phyloP scores from a whole-genome alignment of 2,113 vertebrate genomes.

The Macaca nemestrina region DNA sequence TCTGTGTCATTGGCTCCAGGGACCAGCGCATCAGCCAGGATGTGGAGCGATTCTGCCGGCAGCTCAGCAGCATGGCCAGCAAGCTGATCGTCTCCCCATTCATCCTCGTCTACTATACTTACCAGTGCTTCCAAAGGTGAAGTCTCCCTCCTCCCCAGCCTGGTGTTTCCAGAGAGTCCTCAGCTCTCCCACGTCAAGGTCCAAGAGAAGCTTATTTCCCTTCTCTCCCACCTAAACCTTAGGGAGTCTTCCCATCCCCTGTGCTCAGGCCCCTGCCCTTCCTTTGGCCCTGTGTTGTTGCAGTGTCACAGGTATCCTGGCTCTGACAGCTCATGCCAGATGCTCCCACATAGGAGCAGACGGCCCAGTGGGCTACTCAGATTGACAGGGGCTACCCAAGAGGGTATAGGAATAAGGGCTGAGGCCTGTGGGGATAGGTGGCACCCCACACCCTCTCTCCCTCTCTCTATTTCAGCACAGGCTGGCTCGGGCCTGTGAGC shows the following conservation, averaged over 20 bases:
- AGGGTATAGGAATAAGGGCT: not conserved
- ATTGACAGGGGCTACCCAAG: not conserved
- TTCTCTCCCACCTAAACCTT: not conserved
- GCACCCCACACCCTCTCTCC: not conserved
- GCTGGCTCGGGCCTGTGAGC: slow-evolving; percentile 94
- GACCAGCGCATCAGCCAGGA: slow-evolving; percentile 99
- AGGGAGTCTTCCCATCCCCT: not conserved
- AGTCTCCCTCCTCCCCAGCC: not conserved
- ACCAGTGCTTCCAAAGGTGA: slow-evolving; percentile 95
- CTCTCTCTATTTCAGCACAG: slow-evolving; percentile 87
- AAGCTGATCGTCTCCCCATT: slow-evolving; percentile 94
- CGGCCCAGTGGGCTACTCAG: not conserved
- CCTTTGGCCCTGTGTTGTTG: not conserved
- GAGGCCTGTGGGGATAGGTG: not conserved
- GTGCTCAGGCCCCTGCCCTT: not conserved
- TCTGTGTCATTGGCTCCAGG: slow-evolving; percentile 77
- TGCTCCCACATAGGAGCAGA: not conserved
- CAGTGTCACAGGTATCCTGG: not conserved
- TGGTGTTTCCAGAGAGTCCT: not conserved
- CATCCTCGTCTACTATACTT: slow-evolving; percentile 94
- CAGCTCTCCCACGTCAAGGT: not conserved
- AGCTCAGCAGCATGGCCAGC: slow-evolving; percentile 95
- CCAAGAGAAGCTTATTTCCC: not conserved
- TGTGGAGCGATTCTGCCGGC: slow-evolving; percentile 93
- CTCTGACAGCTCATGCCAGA: not conserved